A percentile compares a stretch with the other conserved stretches of the same genome.
These are phyloP conservation scores for Azemiops feae DNA, from an alignment of 2,113 vertebrate genomes.

Conservation along the genomic window DNA sequence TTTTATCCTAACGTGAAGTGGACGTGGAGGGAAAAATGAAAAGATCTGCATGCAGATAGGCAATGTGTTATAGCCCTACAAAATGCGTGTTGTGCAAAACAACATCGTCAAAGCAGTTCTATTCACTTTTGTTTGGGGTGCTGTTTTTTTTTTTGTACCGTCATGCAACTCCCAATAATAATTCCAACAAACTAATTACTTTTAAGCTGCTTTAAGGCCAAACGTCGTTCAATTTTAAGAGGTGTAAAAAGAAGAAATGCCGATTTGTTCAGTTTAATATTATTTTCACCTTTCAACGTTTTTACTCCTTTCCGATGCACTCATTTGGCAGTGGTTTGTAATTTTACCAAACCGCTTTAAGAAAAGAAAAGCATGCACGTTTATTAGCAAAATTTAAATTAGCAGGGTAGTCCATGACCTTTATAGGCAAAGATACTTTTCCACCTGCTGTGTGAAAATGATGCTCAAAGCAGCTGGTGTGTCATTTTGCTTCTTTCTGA, in stretches of 20 bases:
- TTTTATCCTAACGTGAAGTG: conserved; percentile 6
- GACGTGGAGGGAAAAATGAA: background rate
- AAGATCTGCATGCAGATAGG: background rate
- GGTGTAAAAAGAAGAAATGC: conserved; percentile 3
- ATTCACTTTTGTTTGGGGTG: background rate
- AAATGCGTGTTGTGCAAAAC: background rate
- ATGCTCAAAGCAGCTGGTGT: background rate
- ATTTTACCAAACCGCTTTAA: background rate
- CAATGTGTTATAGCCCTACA: background rate
- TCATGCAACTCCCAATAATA: background rate
- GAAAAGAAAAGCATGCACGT: background rate
- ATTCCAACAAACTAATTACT: background rate
- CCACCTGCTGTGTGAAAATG: background rate
- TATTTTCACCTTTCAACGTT: background rate
- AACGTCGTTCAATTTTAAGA: background rate
- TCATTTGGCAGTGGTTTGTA: background rate
- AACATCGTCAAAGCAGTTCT: background rate
- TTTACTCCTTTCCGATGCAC: background rate
- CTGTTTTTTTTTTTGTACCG: background rate
- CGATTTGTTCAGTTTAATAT: background rate
- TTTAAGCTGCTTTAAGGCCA: background rate
- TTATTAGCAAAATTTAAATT: background rate
- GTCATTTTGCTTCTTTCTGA: background rate
- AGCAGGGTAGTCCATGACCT: background rate
- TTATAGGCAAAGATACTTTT: background rate